Percentiles rank a stretch among this genome's conserved stretches.
These are phyloP conservation scores for Parthenolecanium corni DNA, from an alignment of 2,888 invertebrate genomes.

Conservation along the genomic window DNA sequence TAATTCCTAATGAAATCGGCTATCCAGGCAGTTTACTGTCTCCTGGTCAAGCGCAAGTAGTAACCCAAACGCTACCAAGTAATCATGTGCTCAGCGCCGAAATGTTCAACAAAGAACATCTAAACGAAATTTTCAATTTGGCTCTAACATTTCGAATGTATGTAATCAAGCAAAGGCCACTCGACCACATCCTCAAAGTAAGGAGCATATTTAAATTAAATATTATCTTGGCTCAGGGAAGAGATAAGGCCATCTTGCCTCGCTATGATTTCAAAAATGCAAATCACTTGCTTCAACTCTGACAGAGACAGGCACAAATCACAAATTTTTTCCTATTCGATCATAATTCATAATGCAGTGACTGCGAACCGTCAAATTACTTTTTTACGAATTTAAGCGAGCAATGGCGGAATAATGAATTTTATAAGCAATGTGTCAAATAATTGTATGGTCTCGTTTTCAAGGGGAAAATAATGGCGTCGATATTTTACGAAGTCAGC, in stretches of 20 bases:
- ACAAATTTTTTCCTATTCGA: too few relatives aligned
- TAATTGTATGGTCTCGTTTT: not conserved
- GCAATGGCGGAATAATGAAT: too few relatives aligned
- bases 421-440: too few relatives aligned
- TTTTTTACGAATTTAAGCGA: too few relatives aligned
- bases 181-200: constrained; percentile 72
- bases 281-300: too few relatives aligned
- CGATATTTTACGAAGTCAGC: constrained; percentile 94
- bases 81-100: constrained; percentile 73
- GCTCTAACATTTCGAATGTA: constrained; percentile 65
- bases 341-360: too few relatives aligned
- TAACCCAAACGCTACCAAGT: constrained; percentile 31
- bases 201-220: not conserved
- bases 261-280: too few relatives aligned
- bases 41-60: constrained; percentile 12
- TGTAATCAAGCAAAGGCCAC: constrained; percentile 66
- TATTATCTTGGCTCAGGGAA: not conserved
- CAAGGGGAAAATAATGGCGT: constrained; percentile 85
- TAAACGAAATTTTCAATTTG: constrained; percentile 87
- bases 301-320: too few relatives aligned
- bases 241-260: too few relatives aligned
- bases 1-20: not conserved
- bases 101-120: constrained; percentile 73
- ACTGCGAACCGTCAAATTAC: too few relatives aligned
- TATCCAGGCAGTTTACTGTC: constrained; percentile 38